Percentiles rank a stretch among this genome's conserved stretches.
These are phyloP conservation scores for Berghia stephanieae DNA, from an alignment of 1,140 invertebrate species.

Conservation along the genomic window DNA sequence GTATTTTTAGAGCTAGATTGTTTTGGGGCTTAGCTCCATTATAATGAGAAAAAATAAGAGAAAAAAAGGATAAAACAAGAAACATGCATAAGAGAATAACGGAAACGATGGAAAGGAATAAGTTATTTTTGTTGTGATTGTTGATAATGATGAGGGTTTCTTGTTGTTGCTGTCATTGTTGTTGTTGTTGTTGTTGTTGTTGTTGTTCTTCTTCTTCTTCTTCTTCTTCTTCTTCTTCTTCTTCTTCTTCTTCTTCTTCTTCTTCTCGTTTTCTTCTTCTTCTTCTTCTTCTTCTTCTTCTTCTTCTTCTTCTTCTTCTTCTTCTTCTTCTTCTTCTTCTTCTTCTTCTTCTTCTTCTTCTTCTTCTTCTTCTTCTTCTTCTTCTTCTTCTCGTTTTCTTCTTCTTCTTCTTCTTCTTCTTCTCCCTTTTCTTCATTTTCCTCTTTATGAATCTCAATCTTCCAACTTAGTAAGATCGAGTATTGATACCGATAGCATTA, in stretches of 20 bases:
- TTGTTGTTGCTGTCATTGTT: neutral
- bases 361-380: too few species aligned
- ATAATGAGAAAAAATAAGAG: too few species aligned
- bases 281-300: neutral
- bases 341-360: neutral
- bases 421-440: neutral
- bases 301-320: neutral
- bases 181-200: neutral
- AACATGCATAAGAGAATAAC: too few species aligned
- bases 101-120: neutral
- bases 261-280: neutral
- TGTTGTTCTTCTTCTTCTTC: neutral
- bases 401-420: too few species aligned
- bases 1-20: too few species aligned
- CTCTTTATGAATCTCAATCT: too few species aligned
- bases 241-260: neutral
- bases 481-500: too few species aligned
- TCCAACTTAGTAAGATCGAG: too few species aligned
- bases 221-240: constrained; percentile 3
- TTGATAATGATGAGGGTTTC: constrained; percentile 12
- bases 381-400: neutral
- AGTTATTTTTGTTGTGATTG: too few species aligned
- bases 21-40: too few species aligned
- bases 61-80: too few species aligned
- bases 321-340: neutral